Conservation (phyloP, 2,113 vertebrate species). For the Scomber colias region DNA sequence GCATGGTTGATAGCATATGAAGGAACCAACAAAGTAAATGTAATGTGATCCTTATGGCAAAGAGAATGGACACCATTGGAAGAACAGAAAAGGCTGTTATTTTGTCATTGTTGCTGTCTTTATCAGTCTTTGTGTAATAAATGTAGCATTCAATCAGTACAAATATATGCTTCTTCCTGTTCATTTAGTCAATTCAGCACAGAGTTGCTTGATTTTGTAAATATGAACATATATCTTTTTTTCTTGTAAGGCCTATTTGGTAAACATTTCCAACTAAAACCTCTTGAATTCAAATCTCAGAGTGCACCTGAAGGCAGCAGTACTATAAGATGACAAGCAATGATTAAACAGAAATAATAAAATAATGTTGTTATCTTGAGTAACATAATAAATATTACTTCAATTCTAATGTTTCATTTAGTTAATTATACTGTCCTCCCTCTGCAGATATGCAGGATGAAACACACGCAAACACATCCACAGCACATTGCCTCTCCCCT, state of each 20-base stretch:
- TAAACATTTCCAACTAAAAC: neutral
- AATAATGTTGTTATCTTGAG: neutral
- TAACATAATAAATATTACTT: slow-evolving; percentile 35
- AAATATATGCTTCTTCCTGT: neutral
- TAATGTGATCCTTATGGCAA: neutral
- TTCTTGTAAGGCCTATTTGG: neutral
- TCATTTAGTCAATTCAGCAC: neutral
- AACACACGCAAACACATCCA: slow-evolving; percentile 57
- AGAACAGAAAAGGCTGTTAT: neutral
- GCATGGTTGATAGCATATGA: slow-evolving; percentile 22
- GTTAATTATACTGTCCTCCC: slow-evolving; percentile 50
- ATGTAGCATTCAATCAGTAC: no score
- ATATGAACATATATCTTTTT: neutral
- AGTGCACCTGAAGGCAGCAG: neutral
- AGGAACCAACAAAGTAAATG: slow-evolving; percentile 33
- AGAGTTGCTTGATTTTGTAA: neutral
- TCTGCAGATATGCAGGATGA: slow-evolving; percentile 45
- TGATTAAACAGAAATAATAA: slow-evolving; percentile 20
- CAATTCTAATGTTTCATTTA: slow-evolving; percentile 35
- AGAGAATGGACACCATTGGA: neutral
- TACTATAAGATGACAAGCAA: neutral
- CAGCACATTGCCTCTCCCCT: slow-evolving; percentile 48
- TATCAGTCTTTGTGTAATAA: neutral
- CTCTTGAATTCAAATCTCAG: neutral
- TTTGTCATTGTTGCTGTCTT: neutral